These are phyloP conservation scores for Metalampra italica DNA, from an alignment of 2,888 invertebrate species.

Conservation along the genomic window DNA sequence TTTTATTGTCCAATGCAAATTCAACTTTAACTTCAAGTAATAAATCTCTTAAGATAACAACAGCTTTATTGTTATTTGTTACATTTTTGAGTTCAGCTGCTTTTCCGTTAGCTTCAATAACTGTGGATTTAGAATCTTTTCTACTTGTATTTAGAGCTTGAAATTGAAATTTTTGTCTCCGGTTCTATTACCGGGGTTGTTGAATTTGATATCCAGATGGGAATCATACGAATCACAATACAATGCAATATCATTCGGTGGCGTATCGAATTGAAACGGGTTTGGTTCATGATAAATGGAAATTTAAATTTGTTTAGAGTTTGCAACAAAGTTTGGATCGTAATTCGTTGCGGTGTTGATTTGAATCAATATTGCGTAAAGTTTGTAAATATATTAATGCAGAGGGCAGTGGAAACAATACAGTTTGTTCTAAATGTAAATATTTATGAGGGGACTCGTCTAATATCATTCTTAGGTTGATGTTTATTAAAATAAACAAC, in stretches of 20 bases:
- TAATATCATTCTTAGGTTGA: too few species aligned
- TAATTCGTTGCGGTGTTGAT: slow-evolving; percentile 35
- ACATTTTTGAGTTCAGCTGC: background rate
- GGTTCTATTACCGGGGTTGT: slow-evolving; percentile 8
- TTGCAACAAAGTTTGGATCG: slow-evolving; percentile 38
- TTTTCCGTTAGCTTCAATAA: background rate
- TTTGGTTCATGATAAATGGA: slow-evolving; percentile 61
- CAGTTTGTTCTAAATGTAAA: background rate
- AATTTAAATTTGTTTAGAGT: slow-evolving; percentile 58
- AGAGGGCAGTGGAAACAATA: background rate
- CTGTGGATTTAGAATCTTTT: slow-evolving; percentile 16
- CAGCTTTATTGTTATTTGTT: background rate
- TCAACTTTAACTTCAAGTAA: background rate
- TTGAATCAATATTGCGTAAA: slow-evolving; percentile 9
- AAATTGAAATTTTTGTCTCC: background rate
- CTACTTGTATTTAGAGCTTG: slow-evolving; percentile 14
- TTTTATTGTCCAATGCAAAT: slow-evolving; percentile 9
- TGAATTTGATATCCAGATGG: slow-evolving; percentile 32
- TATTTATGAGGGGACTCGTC: too few species aligned
- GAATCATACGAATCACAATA: slow-evolving; percentile 32
- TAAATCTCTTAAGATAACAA: background rate
- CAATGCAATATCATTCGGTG: slow-evolving; percentile 61
- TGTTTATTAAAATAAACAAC: too few species aligned
- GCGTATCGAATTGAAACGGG: slow-evolving; percentile 54
- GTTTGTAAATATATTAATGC: background rate